Evolutionary conservation across 2,888 invertebrate genomes (phyloP).

Genomic region (Yponomeuta sedellus): DNA sequence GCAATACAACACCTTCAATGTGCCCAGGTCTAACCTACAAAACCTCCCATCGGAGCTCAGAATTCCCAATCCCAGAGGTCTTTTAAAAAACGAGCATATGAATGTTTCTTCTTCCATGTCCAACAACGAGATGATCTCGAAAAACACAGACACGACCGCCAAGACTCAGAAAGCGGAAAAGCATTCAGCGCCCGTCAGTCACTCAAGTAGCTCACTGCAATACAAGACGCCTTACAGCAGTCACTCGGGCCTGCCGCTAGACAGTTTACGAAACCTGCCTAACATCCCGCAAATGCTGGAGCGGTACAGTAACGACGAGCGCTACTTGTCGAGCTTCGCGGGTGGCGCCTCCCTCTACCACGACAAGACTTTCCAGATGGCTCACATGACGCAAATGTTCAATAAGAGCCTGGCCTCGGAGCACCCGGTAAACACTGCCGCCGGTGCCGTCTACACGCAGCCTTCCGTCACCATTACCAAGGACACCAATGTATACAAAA

Average conservation of each 20-base stretch:
- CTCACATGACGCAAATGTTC: constrained; percentile 79
- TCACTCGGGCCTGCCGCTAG: constrained; percentile 62
- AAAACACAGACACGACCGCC: constrained; percentile 45
- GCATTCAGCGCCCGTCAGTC: constrained; percentile 57
- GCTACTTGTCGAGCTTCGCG: constrained; percentile 70
- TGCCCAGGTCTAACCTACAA: constrained; percentile 45
- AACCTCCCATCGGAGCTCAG: constrained; percentile 54
- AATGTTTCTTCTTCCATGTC: constrained; percentile 35
- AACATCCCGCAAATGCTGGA: constrained; percentile 79
- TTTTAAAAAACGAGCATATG: constrained; percentile 49
- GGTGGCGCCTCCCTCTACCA: constrained; percentile 68
- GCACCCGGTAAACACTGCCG: constrained; percentile 45
- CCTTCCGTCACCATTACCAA: constrained; percentile 47
- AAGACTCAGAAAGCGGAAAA: constrained; percentile 60
- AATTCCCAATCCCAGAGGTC: constrained; percentile 62
- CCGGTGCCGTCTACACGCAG: constrained; percentile 54
- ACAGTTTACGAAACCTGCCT: constrained; percentile 72
- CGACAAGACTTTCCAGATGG: constrained; percentile 77
- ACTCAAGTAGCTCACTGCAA: constrained; percentile 50
- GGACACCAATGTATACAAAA: constrained; percentile 56
- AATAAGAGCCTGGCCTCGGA: constrained; percentile 62
- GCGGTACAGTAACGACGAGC: constrained; percentile 73
- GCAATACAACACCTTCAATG: constrained; percentile 51
- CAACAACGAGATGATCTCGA: constrained; percentile 41
- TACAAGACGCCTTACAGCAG: constrained; percentile 60